A percentile compares a stretch with the other conserved stretches of the same genome.
Evolutionary conservation across 2,888 invertebrate genomes (phyloP).

Genomic region (Adela reaumurella): DNA sequence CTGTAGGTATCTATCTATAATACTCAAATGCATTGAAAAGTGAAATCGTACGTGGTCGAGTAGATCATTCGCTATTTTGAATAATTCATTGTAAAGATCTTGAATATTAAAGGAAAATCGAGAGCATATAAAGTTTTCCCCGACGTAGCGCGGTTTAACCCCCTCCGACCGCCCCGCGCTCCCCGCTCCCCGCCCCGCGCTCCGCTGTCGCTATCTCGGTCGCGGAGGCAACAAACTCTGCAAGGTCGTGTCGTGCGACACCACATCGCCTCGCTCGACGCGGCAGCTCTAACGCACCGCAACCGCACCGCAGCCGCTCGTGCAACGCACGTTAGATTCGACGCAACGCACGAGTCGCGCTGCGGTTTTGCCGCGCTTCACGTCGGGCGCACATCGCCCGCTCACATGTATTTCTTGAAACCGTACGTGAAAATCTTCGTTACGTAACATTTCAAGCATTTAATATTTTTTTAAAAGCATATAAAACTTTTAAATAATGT

Average conservation of each 20-base stretch:
- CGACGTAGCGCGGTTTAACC: background rate
- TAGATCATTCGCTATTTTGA: no score
- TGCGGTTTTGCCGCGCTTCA: background rate
- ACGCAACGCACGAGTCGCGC: background rate
- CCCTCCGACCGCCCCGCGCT: slow-evolving; percentile 15
- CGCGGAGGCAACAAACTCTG: slow-evolving; percentile 44
- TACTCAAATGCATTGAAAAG: no score
- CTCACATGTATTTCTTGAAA: no score
- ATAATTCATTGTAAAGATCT: no score
- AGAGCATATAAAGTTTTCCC: background rate
- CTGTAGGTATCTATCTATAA: no score
- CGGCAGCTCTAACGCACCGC: slow-evolving; percentile 38
- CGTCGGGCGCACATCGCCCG: no score
- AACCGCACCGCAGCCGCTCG: slow-evolving; percentile 23
- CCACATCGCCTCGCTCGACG: slow-evolving; percentile 16
- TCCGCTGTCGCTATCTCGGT: slow-evolving; percentile 11
- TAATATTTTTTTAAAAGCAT: no score
- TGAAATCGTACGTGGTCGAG: no score
- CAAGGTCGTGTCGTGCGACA: slow-evolving; percentile 34
- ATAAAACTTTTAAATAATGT: no score
- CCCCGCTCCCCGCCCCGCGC: slow-evolving; percentile 11
- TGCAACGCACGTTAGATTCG: background rate
- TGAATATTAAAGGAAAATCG: background rate
- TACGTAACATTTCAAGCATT: no score
- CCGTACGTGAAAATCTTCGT: no score